Percentiles rank a stretch among this genome's conserved stretches.
Conservation (phyloP, 1,140 invertebrate species). For the Philaenus spumarius region DNA sequence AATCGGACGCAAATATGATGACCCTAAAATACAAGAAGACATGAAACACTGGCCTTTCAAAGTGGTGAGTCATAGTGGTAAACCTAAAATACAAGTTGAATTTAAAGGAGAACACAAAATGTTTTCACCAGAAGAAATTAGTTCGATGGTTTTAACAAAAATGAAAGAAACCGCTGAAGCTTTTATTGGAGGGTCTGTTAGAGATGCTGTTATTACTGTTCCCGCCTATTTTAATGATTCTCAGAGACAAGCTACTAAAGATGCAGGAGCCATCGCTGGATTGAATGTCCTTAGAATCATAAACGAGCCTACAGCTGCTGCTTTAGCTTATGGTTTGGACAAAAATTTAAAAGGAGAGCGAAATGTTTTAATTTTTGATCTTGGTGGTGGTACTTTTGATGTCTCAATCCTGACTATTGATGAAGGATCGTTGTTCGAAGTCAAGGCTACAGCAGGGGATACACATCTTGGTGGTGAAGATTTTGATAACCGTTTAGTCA, state of each 20-base stretch:
- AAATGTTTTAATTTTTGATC: conserved; percentile 66
- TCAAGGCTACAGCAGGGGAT: conserved; percentile 70
- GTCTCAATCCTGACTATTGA: conserved; percentile 82
- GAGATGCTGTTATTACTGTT: conserved; percentile 48
- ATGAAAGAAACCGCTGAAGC: conserved; percentile 53
- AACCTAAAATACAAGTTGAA: conserved; percentile 69
- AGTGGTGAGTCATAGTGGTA: conserved; percentile 57
- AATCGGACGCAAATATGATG: conserved; percentile 70
- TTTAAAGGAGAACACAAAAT: conserved; percentile 68
- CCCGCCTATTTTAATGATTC: conserved; percentile 67
- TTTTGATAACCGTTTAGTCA: conserved; percentile 75
- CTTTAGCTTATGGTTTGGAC: conserved; percentile 69
- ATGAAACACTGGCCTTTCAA: conserved; percentile 76
- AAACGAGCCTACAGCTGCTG: conserved; percentile 68
- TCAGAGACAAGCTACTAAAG: conserved; percentile 58
- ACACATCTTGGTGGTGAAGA: conserved; percentile 72
- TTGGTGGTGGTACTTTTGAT: conserved; percentile 73
- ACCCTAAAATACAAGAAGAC: conserved; percentile 65
- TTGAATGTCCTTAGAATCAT: conserved; percentile 78
- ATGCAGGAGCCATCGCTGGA: conserved; percentile 56
- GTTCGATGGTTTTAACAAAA: conserved; percentile 64
- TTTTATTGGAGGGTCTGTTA: conserved; percentile 41
- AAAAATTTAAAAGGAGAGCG: conserved; percentile 67
- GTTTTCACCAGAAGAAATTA: conserved; percentile 80
- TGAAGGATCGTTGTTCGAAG: conserved; percentile 74